phyloP scores from a whole-genome alignment of 2,113 vertebrate species.

The Podocnemis expansa region DNA sequence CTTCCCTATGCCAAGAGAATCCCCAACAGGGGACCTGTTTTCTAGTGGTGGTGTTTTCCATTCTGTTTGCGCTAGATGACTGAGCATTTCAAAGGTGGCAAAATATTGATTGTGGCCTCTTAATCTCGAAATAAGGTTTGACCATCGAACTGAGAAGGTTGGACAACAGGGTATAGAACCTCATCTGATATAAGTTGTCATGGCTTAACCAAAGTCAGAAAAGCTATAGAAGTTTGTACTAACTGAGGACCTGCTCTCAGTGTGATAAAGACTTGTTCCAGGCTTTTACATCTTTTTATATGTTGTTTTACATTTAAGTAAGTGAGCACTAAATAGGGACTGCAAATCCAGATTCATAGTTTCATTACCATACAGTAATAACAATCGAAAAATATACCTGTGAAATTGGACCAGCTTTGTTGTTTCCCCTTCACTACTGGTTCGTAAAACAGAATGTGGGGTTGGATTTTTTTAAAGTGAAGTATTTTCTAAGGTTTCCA shows the following conservation, averaged over 20 bases:
- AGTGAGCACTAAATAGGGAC: neutral
- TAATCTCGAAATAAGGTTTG: neutral
- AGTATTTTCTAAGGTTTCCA: neutral
- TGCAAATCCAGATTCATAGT: neutral
- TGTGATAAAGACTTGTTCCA: neutral
- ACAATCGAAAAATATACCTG: neutral
- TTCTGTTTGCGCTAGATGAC: accelerated
- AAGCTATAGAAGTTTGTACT: neutral
- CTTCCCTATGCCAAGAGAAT: neutral
- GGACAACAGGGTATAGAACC: neutral
- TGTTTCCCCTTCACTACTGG: neutral
- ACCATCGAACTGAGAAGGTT: neutral
- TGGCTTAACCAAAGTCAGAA: neutral
- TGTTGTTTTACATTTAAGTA: neutral
- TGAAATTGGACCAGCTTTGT: neutral
- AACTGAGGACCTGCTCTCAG: neutral
- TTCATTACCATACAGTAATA: neutral
- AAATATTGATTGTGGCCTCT: neutral
- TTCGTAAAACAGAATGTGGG: neutral
- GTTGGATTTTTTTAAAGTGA: neutral
- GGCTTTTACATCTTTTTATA: no score
- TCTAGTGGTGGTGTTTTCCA: neutral
- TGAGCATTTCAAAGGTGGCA: neutral
- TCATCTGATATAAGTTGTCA: neutral
- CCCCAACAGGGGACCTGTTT: neutral